A percentile compares a stretch with the other conserved stretches of the same genome.
phyloP scores from a whole-genome alignment of 2,888 invertebrate species.

The Chirona hameri region DNA sequence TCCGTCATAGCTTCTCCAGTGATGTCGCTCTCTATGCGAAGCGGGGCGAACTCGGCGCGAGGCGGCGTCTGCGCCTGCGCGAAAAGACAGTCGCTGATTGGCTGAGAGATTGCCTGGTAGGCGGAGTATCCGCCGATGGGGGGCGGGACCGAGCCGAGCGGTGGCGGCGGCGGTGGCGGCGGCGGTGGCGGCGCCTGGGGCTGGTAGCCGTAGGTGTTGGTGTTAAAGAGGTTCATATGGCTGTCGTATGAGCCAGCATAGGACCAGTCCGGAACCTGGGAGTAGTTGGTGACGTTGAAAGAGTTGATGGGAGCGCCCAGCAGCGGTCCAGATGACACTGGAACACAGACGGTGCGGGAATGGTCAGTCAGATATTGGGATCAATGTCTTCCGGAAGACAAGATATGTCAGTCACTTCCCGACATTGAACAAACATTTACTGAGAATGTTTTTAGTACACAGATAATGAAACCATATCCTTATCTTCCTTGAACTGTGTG shows the following conservation, averaged over 20 bases:
- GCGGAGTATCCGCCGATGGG: background rate
- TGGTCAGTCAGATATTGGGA: no score
- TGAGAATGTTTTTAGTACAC: no score
- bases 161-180: background rate
- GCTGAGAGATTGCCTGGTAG: background rate
- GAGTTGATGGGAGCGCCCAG: slow-evolving; percentile 9
- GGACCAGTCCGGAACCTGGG: background rate
- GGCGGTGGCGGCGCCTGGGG: background rate
- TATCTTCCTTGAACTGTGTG: no score
- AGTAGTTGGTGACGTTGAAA: slow-evolving; percentile 24
- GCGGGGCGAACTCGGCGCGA: background rate
- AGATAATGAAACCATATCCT: no score
- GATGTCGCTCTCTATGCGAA: background rate
- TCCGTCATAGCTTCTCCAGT: background rate
- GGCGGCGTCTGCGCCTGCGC: slow-evolving; percentile 14
- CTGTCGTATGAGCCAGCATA: background rate
- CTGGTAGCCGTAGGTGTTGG: background rate
- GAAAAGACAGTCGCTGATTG: slow-evolving; percentile 27
- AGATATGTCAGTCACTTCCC: no score
- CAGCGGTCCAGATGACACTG: slow-evolving; percentile 13
- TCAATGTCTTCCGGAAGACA: no score
- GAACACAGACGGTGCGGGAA: background rate
- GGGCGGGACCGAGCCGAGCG: background rate
- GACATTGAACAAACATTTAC: no score
- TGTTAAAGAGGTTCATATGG: background rate